Evolutionary conservation across 2,113 vertebrate genomes (phyloP).

Genomic region (Clinocottus analis): DNA sequence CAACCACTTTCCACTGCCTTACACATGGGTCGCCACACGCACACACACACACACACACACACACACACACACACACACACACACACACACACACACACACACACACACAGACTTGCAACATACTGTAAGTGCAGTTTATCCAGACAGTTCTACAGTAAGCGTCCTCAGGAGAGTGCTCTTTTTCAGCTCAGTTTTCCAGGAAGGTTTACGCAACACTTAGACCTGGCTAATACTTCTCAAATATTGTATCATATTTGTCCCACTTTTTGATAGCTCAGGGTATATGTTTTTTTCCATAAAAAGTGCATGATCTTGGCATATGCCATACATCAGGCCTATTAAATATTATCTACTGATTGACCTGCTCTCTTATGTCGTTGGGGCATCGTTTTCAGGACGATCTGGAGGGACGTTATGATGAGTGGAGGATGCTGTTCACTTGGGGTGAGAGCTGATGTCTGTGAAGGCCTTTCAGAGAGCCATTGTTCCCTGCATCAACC

Average conservation of each 20-base stretch:
- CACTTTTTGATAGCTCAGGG: constrained; percentile 40
- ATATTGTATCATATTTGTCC: constrained; percentile 60
- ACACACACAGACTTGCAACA: constrained; percentile 45
- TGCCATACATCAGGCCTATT: background rate
- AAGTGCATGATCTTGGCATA: constrained; percentile 29
- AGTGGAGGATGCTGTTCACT: background rate
- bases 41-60: constrained; percentile 18
- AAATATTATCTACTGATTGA: background rate
- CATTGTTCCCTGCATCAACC: background rate
- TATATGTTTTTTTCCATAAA: constrained; percentile 60
- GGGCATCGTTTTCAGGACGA: background rate
- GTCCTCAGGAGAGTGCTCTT: constrained; percentile 77
- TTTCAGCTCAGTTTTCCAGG: constrained; percentile 72
- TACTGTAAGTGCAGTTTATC: constrained; percentile 78
- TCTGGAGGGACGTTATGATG: background rate
- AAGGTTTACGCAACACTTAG: constrained; percentile 71
- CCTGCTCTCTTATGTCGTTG: background rate
- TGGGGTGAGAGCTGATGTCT: background rate
- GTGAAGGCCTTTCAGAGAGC: background rate
- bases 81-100: constrained; percentile 12
- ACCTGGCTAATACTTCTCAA: constrained; percentile 52
- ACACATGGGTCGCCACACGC: constrained; percentile 50
- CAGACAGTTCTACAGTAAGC: constrained; percentile 71
- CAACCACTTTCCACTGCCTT: constrained; percentile 73
- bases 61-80: constrained; percentile 16